Base-by-base conservation (phyloP, 1,140 invertebrate species). In the Hesperophylax magnus region DNA sequence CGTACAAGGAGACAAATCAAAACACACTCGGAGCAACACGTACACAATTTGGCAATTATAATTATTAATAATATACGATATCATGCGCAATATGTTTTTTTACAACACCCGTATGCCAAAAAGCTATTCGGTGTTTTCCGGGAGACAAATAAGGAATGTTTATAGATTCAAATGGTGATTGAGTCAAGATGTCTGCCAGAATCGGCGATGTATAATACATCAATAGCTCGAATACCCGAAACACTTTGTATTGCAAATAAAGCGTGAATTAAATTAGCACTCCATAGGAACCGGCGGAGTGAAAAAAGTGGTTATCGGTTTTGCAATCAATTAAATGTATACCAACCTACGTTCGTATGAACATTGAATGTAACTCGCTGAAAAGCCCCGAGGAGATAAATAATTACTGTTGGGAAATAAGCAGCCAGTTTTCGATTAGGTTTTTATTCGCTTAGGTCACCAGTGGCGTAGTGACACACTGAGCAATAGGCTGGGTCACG, bases 1-100 rank as follows among this genome's bases (percentile, higher is more conserved):
- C 67, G 67, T 71, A 71, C 47, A 71, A 71, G 67, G 67, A 47
- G 67, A 71, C 67, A 71, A 53, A 71, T 52, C 67, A 71, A n/a
- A 71, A 8, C 67, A 71, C 67, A 47, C 31, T 34, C 18, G 47
- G 67, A 71, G 67, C 9, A 47, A 47, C 39, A 47, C 39, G 39
- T 47, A 47, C 39, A 47, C 39, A 14, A 34, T 24, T 18, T 52
- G 67, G 24, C 67, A 53, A 6, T n/a, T 71, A 22, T 71, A 15
- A 17, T 27, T 8, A 27, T 22, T 18, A 14, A 5, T 15, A 39
- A 34, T n/a, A 6, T 20, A 20, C 31, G 8, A 18, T 52, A 71
- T 47, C 39, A 53, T 71, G 22, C 67, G 67, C 39, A 71, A 20
- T 71, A 71, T 39, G 9, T 52, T 71, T 71, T 67, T 65, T 52